Evolutionary conservation across 2,888 invertebrate species (phyloP).

Genomic region (Hydrotaea cyrtoneurina): DNA sequence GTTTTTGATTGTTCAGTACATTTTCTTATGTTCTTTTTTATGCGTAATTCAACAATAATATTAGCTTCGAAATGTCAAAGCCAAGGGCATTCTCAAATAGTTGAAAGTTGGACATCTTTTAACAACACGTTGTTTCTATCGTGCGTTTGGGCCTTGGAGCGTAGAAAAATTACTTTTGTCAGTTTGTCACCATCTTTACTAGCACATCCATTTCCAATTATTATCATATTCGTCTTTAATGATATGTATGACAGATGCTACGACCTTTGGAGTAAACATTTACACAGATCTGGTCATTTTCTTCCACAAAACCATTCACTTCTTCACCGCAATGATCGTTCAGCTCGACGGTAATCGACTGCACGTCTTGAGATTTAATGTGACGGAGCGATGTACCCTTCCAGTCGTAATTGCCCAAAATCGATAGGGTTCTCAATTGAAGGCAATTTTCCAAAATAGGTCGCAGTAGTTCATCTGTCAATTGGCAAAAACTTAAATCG

Average conservation of each 20-base stretch:
- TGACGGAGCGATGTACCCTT: slow-evolving; percentile 52
- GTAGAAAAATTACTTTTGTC: too few relatives aligned
- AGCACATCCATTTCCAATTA: too few relatives aligned
- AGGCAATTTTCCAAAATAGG: slow-evolving; percentile 53
- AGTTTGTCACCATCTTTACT: too few relatives aligned
- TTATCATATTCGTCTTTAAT: background rate
- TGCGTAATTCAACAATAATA: too few relatives aligned
- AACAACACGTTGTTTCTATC: too few relatives aligned
- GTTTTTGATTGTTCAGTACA: too few relatives aligned
- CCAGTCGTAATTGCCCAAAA: slow-evolving; percentile 66
- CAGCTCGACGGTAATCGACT: slow-evolving; percentile 58
- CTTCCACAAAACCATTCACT: slow-evolving; percentile 43
- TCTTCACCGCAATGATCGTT: slow-evolving; percentile 58
- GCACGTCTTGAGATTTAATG: slow-evolving; percentile 36
- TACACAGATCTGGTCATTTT: slow-evolving; percentile 37
- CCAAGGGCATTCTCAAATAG: too few relatives aligned
- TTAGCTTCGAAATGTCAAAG: too few relatives aligned
- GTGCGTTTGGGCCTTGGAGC: too few relatives aligned
- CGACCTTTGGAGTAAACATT: slow-evolving; percentile 42
- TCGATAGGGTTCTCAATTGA: slow-evolving; percentile 46
- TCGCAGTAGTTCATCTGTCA: slow-evolving; percentile 62
- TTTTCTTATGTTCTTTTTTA: too few relatives aligned
- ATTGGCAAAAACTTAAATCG: slow-evolving; percentile 64
- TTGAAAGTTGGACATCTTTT: too few relatives aligned
- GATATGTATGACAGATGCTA: background rate